phyloP scores from a whole-genome alignment of 1,140 invertebrate species.

The Caenorhabditis tropicalis region DNA sequence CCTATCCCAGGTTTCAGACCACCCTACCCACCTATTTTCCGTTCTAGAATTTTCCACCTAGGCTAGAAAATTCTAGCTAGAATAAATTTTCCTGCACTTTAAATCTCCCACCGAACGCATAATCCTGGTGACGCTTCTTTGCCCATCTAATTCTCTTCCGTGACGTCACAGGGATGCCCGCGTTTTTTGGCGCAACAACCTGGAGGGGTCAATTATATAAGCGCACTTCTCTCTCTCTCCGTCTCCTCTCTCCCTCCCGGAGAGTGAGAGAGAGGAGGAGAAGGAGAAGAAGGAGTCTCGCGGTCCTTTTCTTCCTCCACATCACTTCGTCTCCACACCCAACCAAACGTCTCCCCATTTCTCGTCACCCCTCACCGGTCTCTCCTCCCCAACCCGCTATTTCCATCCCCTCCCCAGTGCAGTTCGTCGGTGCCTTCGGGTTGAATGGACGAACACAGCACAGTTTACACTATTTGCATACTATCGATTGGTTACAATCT shows the following conservation, averaged over 20 bases:
- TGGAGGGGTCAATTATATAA: background rate
- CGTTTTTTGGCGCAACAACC: background rate
- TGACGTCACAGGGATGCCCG: too few species aligned
- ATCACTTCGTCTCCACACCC: background rate
- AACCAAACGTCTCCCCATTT: background rate
- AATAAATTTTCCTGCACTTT: too few species aligned
- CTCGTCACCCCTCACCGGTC: background rate
- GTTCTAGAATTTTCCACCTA: too few species aligned
- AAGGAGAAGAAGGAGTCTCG: too few species aligned
- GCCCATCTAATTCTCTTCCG: too few species aligned
- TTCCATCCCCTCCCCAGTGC: background rate
- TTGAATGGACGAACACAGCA: slow-evolving; percentile 22
- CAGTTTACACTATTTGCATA: slow-evolving; percentile 41
- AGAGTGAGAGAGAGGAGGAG: background rate
- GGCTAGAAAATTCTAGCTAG: too few species aligned
- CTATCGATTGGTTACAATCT: slow-evolving; percentile 31
- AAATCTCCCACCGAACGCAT: too few species aligned
- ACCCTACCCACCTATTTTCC: too few species aligned
- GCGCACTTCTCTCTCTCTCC: background rate
- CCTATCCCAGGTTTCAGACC: too few species aligned
- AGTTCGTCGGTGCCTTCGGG: background rate
- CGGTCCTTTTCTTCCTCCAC: background rate
- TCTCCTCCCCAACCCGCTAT: background rate
- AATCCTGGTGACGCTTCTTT: too few species aligned
- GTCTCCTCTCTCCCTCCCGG: background rate